Base-by-base conservation (phyloP, 1,140 invertebrate genomes). In the Cydia strobilella region DNA sequence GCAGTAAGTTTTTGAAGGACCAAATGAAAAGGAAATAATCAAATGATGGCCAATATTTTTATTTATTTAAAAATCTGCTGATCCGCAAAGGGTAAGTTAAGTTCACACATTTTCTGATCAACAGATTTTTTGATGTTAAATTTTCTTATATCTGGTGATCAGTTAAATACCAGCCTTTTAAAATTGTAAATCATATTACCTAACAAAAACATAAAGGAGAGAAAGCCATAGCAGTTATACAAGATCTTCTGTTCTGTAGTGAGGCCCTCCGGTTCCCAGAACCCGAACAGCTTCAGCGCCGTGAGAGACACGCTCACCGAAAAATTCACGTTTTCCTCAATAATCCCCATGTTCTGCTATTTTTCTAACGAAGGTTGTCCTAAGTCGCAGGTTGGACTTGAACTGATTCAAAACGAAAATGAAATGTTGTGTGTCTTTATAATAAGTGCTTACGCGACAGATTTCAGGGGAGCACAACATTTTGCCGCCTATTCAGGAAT, bases 181-280 rank as follows among this genome's bases (percentile, higher is more conserved):
- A 39, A 9, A 39, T 10, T 31, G 20, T 27, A 25, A 48, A 27
- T 7, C 27, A 39, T 39, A 27, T 27, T 84, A 92, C 90, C 90
- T 66, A 90, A 83, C 9, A 89, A 18, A 76, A 87, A 84, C 78
- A 88, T 83, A 42, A 90, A 90, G 6, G 78, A 83, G 7, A 86
- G 72, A n/a, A 82, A 74, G 5, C 76, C 81, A 65, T 90, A 89
- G n/a, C 72, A 77, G 65, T 83, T 71, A 54, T 90, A 91, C 0
- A 86, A 13, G 0, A 75, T 18, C 42, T 75, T 74, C 73, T 77
- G 80, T 18, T 27, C 66, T 6, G 65, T 75, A 2, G 12, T 72
- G 27, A 84, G 51, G 3, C 20, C 69, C 3, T 80, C 75, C 5
- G 83, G 85, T 0, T 78, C 54, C 90, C 88, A 93, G 63, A 90